phyloP scores from a whole-genome alignment of 2,888 invertebrate genomes.

The Strigamia crassipes region DNA sequence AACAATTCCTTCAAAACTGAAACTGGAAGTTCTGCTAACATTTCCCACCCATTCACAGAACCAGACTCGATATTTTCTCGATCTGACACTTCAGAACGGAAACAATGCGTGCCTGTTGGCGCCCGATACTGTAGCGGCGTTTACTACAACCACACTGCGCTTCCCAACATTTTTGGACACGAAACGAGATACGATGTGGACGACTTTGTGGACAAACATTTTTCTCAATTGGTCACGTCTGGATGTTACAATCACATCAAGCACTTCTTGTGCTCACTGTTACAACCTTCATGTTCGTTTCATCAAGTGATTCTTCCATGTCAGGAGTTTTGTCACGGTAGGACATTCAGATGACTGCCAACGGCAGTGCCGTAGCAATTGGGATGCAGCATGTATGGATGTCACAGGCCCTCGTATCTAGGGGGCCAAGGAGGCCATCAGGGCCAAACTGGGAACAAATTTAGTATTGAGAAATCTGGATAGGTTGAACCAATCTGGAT shows the following conservation, averaged over 20 bases:
- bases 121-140: conserved; percentile 60
- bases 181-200: conserved; percentile 68
- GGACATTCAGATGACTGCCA: too few species aligned
- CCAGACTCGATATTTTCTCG: not conserved
- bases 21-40: not conserved
- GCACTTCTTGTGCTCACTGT: conserved; percentile 83
- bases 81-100: conserved; percentile 20
- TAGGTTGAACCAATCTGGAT: too few species aligned
- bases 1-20: not conserved
- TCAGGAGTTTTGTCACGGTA: conserved; percentile 80
- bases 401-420: too few species aligned
- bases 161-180: conserved; percentile 79
- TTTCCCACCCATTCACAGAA: not conserved
- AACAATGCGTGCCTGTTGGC: conserved; percentile 53
- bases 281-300: conserved; percentile 76
- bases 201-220: conserved; percentile 65
- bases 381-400: too few species aligned
- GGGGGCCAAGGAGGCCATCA: too few species aligned
- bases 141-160: conserved; percentile 79
- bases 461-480: too few species aligned
- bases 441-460: too few species aligned
- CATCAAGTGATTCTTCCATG: conserved; percentile 65
- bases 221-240: conserved; percentile 72
- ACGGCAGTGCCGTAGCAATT: too few species aligned
- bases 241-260: conserved; percentile 87